A percentile compares a stretch with the other conserved stretches of the same genome.
These are phyloP conservation scores for Psix sp. DNA, from an alignment of 1,140 invertebrate species.

Conservation along the genomic window DNA sequence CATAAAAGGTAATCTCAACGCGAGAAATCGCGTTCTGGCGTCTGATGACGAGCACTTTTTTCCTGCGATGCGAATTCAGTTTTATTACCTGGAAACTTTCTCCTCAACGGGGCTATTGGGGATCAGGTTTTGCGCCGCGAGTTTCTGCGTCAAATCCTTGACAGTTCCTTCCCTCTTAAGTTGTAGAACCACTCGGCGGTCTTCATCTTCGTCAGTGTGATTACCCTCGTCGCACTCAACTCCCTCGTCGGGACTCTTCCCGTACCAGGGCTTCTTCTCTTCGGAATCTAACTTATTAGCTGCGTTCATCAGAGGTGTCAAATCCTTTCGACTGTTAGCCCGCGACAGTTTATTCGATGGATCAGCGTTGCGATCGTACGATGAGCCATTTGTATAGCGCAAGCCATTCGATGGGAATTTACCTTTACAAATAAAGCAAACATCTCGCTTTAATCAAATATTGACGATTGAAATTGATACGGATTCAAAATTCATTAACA, in stretches of 20 bases:
- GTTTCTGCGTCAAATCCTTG: constrained; percentile 90
- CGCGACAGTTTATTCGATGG: constrained; percentile 74
- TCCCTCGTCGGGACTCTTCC: constrained; percentile 74
- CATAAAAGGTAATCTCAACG: constrained; percentile 24
- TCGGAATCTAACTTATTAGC: constrained; percentile 79
- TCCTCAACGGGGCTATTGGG: constrained; percentile 80
- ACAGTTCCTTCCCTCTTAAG: constrained; percentile 87
- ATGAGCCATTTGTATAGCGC: constrained; percentile 72
- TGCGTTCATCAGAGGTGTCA: constrained; percentile 79
- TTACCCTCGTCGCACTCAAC: constrained; percentile 77
- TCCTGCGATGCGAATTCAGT: constrained; percentile 36
- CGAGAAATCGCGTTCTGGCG: constrained; percentile 34
- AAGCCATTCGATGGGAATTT: constrained; percentile 71
- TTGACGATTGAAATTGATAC: constrained; percentile 1
- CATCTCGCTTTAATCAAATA: not conserved
- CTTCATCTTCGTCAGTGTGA: constrained; percentile 78
- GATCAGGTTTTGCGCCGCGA: constrained; percentile 83
- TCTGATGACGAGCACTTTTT: constrained; percentile 40
- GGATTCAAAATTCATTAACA: constrained; percentile 10
- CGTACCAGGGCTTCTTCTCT: constrained; percentile 82
- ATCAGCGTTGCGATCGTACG: constrained; percentile 66
- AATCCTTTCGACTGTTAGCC: constrained; percentile 78
- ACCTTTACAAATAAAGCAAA: constrained; percentile 22
- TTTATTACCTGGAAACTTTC: constrained; percentile 75
- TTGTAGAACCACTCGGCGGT: constrained; percentile 80